These are phyloP conservation scores for Cryptocephalus moraei DNA, from an alignment of 2,888 invertebrate species.

Conservation along the genomic window DNA sequence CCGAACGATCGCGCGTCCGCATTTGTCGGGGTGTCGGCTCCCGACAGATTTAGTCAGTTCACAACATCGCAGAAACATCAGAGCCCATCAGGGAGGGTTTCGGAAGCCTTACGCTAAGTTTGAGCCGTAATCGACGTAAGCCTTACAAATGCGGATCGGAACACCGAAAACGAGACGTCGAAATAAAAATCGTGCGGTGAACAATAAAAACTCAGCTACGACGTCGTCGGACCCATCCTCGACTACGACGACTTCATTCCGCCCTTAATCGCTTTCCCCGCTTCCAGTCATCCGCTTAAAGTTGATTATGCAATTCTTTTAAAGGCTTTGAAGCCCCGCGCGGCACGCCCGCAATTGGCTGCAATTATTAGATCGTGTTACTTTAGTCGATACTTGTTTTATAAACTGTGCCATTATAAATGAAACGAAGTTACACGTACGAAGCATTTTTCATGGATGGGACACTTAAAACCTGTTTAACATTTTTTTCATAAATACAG, in stretches of 20 bases:
- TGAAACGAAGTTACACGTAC: too few relatives aligned
- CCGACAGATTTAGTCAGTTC: too few relatives aligned
- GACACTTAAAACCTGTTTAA: too few relatives aligned
- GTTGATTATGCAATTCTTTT: constrained; percentile 20
- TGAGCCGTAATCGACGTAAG: constrained; percentile 36
- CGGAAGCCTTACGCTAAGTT: constrained; percentile 34
- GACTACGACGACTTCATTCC: too few relatives aligned
- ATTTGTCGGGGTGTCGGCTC: too few relatives aligned
- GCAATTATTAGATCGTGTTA: constrained; percentile 12
- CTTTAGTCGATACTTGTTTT: too few relatives aligned
- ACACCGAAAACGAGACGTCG: constrained; percentile 22
- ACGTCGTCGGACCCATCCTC: constrained; percentile 3
- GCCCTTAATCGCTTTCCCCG: constrained; percentile 16
- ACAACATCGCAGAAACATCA: too few relatives aligned
- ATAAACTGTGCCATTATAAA: too few relatives aligned
- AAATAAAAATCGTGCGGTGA: constrained; percentile 25
- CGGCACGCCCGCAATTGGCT: constrained; percentile 13
- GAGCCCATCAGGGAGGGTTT: constrained; percentile 25
- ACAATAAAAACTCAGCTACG: constrained; percentile 27
- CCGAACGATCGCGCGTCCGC: too few relatives aligned
- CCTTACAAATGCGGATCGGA: constrained; percentile 25
- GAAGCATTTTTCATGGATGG: too few relatives aligned
- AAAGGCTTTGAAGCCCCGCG: constrained; percentile 10
- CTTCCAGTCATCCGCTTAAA: constrained; percentile 23
- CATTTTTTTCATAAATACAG: too few relatives aligned